These are phyloP conservation scores for Anoplius nigerrimus DNA, from an alignment of 2,888 invertebrate species.

Conservation along the genomic window DNA sequence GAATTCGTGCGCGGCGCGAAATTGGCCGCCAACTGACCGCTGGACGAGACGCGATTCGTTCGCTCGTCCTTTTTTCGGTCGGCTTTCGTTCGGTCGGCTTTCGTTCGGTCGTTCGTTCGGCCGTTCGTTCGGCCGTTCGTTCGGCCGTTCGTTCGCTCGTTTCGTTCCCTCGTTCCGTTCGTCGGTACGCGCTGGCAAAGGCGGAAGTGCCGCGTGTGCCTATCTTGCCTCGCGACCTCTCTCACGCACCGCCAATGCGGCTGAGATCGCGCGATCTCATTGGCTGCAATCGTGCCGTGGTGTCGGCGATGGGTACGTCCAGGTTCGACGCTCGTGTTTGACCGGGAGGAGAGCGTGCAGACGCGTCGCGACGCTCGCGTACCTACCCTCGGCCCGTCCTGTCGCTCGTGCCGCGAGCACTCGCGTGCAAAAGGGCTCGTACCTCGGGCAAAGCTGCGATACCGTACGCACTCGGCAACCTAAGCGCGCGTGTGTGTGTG, in stretches of 20 bases:
- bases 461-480: too few relatives aligned
- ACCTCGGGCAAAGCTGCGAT: too few relatives aligned
- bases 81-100: too few relatives aligned
- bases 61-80: too few relatives aligned
- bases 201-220: slow-evolving; percentile 52
- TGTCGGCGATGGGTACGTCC: slow-evolving; percentile 61
- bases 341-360: slow-evolving; percentile 42
- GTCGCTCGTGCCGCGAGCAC: slow-evolving; percentile 4
- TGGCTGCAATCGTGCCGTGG: slow-evolving; percentile 59
- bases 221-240: slow-evolving; percentile 50
- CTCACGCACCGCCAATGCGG: slow-evolving; percentile 63
- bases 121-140: too few relatives aligned
- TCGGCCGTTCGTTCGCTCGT: too few relatives aligned
- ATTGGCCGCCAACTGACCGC: too few relatives aligned
- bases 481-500: neutral
- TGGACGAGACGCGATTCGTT: too few relatives aligned
- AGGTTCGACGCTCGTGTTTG: slow-evolving; percentile 56
- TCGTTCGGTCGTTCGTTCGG: too few relatives aligned
- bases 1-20: too few relatives aligned
- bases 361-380: slow-evolving; percentile 17
- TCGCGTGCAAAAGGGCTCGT: neutral
- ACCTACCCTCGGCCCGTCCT: slow-evolving; percentile 22
- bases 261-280: slow-evolving; percentile 62
- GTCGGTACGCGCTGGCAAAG: slow-evolving; percentile 1
- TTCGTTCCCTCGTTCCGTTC: neutral